phyloP scores from a whole-genome alignment of 2,888 invertebrate genomes.

The Hofmannophila pseudospretella region DNA sequence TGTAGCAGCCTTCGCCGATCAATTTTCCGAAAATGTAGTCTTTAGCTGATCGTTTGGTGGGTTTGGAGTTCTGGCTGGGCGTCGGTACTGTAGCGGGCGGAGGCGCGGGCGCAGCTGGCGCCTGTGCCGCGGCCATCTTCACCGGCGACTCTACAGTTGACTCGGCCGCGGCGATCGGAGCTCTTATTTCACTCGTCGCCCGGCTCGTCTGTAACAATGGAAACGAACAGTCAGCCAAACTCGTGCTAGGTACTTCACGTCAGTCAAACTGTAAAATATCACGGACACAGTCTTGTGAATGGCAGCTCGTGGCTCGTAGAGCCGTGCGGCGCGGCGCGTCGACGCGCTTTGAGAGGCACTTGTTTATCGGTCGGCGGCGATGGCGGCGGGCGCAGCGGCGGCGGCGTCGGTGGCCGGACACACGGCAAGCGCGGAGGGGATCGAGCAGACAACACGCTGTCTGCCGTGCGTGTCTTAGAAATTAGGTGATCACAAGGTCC shows the following conservation, averaged over 20 bases:
- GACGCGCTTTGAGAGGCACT: conserved; percentile 48
- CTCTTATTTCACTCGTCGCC: conserved; percentile 58
- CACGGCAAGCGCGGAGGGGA: conserved; percentile 51
- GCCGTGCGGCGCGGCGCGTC: conserved; percentile 29
- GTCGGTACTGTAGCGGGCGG: conserved; percentile 61
- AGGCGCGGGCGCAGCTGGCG: conserved; percentile 58
- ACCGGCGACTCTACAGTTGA: conserved; percentile 68
- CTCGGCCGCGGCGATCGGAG: conserved; percentile 77
- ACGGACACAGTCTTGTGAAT: conserved; percentile 27
- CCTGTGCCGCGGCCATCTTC: conserved; percentile 71
- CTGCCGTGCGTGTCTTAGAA: conserved; percentile 36
- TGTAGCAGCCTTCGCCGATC: conserved; percentile 98
- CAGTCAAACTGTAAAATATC: conserved; percentile 16
- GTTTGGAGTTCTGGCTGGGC: conserved; percentile 53
- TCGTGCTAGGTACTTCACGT: neutral
- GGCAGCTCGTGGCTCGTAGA: neutral
- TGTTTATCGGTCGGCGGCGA: conserved; percentile 43
- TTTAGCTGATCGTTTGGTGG: conserved; percentile 84
- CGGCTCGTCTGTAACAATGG: conserved; percentile 62
- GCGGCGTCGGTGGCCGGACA: conserved; percentile 16
- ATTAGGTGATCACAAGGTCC: conserved; percentile 34
- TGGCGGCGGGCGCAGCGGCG: conserved; percentile 23
- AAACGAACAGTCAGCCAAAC: conserved; percentile 3
- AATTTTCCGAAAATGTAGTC: conserved; percentile 97
- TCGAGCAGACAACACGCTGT: conserved; percentile 51